A percentile compares a stretch with the other conserved stretches of the same genome.
Conservation (phyloP, 2,113 vertebrate genomes). For the Tretioscincus oriximinensis region DNA sequence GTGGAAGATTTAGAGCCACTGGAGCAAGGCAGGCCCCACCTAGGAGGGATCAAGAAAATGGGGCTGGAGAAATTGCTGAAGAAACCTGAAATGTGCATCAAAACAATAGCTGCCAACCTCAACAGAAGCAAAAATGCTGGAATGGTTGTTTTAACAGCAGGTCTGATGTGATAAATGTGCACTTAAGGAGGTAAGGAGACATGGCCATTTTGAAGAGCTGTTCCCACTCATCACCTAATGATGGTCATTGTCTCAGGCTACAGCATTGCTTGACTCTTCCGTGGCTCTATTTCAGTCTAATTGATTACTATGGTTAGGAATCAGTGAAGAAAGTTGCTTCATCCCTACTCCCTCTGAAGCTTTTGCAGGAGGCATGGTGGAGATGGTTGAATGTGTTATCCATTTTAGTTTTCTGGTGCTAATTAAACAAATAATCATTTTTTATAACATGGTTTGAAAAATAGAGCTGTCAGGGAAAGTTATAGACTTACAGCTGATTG, state of each 20-base stretch:
- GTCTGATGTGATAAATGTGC: background rate
- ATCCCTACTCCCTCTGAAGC: too few species aligned
- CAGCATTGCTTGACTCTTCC: background rate
- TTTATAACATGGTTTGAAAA: too few species aligned
- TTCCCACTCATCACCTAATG: background rate
- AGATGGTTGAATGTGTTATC: too few species aligned
- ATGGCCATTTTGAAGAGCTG: background rate
- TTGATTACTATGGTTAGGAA: background rate
- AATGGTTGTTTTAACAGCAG: slow-evolving; percentile 31
- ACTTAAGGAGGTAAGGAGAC: background rate
- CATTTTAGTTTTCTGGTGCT: too few species aligned
- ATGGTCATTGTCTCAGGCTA: background rate
- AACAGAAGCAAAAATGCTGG: background rate
- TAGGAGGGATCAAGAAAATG: slow-evolving; percentile 14
- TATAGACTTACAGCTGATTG: too few species aligned
- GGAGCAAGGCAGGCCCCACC: background rate
- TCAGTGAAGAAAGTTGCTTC: too few species aligned
- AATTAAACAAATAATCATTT: too few species aligned
- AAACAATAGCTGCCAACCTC: background rate
- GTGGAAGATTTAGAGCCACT: background rate
- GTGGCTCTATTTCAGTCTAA: background rate
- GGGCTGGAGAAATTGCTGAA: fast-evolving
- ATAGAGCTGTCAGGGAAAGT: too few species aligned
- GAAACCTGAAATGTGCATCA: slow-evolving; percentile 20
- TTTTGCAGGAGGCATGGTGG: too few species aligned